phyloP scores from a whole-genome alignment of 2,113 vertebrate genomes.

The Siniperca chuatsi region DNA sequence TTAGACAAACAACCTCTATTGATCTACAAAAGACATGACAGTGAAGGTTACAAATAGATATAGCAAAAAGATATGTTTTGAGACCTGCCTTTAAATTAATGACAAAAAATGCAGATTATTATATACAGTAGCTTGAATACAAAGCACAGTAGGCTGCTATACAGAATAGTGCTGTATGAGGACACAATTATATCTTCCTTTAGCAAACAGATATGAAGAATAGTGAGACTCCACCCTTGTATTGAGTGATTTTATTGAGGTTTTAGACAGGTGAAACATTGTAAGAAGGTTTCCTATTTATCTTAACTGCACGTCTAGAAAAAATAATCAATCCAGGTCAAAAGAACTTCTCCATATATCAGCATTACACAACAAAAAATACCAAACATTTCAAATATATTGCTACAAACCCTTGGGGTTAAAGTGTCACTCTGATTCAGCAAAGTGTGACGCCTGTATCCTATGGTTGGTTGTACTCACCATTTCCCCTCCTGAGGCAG shows the following conservation, averaged over 20 bases:
- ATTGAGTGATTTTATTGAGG: constrained; percentile 12
- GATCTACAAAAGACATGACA: background rate
- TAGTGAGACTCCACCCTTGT: constrained; percentile 63
- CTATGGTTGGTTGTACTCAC: constrained; percentile 68
- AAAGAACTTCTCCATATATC: constrained; percentile 15
- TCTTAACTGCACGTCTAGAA: background rate
- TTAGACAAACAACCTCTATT: background rate
- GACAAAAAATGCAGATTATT: background rate
- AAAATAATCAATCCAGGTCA: constrained; percentile 34
- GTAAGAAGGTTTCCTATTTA: constrained; percentile 1
- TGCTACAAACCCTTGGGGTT: constrained; percentile 9
- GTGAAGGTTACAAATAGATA: background rate
- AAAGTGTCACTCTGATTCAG: constrained; percentile 6
- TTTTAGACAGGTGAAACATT: background rate
- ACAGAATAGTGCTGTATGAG: background rate
- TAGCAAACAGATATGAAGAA: constrained; percentile 67
- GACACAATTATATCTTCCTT: constrained; percentile 55
- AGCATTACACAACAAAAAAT: constrained; percentile 19
- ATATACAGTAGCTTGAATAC: background rate
- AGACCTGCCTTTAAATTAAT: background rate
- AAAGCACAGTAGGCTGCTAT: background rate
- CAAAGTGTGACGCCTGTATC: background rate
- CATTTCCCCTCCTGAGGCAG: constrained; percentile 63
- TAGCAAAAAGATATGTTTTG: background rate
- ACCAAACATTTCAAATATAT: constrained; percentile 10